These are phyloP conservation scores for Ailurus styani DNA, from an alignment of 2,113 vertebrate species.

Conservation along the genomic window DNA sequence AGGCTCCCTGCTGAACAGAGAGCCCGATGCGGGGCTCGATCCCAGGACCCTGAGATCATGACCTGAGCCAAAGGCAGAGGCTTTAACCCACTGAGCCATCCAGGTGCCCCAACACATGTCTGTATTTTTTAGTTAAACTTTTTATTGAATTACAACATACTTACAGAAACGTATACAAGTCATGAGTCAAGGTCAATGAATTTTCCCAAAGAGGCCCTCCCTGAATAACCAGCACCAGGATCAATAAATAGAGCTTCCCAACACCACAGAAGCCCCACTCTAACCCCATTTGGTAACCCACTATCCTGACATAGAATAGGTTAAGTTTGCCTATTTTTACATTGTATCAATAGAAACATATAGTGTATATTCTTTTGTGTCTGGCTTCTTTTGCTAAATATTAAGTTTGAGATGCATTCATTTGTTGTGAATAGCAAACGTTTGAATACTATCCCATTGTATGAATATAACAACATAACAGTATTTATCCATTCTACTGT, in stretches of 20 bases:
- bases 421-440: background rate
- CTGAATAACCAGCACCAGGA: background rate
- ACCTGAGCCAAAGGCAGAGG: too few species aligned
- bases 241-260: background rate
- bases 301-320: background rate
- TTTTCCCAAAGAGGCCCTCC: background rate
- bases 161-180: background rate
- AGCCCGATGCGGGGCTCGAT: too few species aligned
- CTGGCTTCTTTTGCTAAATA: background rate
- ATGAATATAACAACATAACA: background rate
- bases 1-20: too few species aligned
- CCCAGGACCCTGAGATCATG: too few species aligned
- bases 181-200: background rate
- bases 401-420: background rate
- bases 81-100: too few species aligned
- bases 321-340: background rate
- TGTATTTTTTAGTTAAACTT: background rate
- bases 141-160: background rate
- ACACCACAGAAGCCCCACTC: background rate
- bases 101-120: too few species aligned
- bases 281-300: background rate
- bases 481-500: background rate
- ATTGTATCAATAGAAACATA: background rate
- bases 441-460: background rate
- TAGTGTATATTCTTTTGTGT: background rate